Base-by-base conservation (phyloP, 2,113 vertebrate species). In the Lichenostomus cassidix region DNA sequence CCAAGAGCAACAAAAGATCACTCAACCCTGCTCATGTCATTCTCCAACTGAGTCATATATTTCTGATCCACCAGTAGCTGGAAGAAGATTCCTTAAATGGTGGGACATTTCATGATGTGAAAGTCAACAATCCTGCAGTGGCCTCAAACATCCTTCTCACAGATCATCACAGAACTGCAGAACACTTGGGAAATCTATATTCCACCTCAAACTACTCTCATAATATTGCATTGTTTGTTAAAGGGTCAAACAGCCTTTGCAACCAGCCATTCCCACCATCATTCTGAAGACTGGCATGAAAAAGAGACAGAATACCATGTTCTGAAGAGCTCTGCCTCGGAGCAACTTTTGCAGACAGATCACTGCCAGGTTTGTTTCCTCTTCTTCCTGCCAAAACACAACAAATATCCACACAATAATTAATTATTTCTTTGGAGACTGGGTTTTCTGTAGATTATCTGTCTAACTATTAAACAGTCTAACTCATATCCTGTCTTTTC, bases 331-430 rank as follows among this genome's bases (percentile, higher is more conserved):
- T 95, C 99, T 98, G 95, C 99, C 99, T 89, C 99, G 98, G 62
- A 99, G 97, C 86, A 99, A 83, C 89, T 98, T 98, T 96, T 99
- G 99, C 92, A 99, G 92, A 87, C 86, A 95, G 94, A 99, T 98
- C 77, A 98, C 97, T 44, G 99, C 98, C 79, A 98, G 96, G 89
- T 99, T 99, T 75, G 23, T 98, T 70, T 99, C 98, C 97, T 99
- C 99, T 29, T 99, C 98, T 41, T 98, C 98, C 99, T 99, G 77
- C 60, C 83, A 46, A 91, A 93, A 91, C 39, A 93, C 39, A 94
- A 90, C 11, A 92, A 65, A 95, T 44, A 93, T 11, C 29, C 58
- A 68, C 35, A 55, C 5, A 76, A 33, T 39, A 52, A 50, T 67
- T n/a, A 80, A 35, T 33, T 63, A 41, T n/a, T 94, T 91, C 15